phyloP scores from a whole-genome alignment of 1,140 invertebrate genomes.

The Berghia stephanieae region DNA sequence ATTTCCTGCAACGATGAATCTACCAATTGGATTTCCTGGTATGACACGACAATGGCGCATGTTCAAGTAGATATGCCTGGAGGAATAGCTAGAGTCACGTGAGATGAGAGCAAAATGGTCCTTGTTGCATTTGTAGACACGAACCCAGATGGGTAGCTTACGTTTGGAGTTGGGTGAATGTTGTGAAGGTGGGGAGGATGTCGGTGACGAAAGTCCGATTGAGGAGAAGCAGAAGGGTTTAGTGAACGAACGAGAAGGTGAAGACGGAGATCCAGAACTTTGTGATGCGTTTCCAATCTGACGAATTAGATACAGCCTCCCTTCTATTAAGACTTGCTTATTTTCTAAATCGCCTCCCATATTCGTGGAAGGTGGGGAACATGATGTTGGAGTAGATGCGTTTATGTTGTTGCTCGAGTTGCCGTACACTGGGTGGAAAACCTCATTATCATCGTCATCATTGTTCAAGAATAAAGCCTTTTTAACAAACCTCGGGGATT shows the following conservation, averaged over 20 bases:
- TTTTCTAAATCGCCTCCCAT: no score
- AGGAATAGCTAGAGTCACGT: constrained; percentile 14
- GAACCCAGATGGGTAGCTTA: constrained; percentile 18
- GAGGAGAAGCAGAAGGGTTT: background rate
- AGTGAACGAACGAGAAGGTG: background rate
- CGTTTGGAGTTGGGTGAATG: background rate
- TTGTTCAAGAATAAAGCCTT: no score
- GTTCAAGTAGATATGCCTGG: constrained; percentile 26
- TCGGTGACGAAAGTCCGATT: no score
- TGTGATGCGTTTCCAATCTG: background rate
- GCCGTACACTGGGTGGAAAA: no score
- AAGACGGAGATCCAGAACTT: background rate
- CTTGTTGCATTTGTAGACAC: constrained; percentile 24
- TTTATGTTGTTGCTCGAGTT: no score
- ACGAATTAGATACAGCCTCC: constrained; percentile 24
- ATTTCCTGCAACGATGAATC: constrained; percentile 23
- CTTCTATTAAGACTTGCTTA: no score
- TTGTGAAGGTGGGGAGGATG: background rate
- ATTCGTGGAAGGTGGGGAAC: no score
- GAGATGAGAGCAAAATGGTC: constrained; percentile 30
- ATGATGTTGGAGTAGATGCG: no score
- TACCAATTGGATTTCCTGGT: constrained; percentile 16
- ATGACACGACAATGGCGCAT: constrained; percentile 27
- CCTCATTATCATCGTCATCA: no score
- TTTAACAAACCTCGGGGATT: no score